Percentiles rank a stretch among this genome's conserved stretches.
phyloP scores from a whole-genome alignment of 2,113 vertebrate species.

The Heteronetta atricapilla region DNA sequence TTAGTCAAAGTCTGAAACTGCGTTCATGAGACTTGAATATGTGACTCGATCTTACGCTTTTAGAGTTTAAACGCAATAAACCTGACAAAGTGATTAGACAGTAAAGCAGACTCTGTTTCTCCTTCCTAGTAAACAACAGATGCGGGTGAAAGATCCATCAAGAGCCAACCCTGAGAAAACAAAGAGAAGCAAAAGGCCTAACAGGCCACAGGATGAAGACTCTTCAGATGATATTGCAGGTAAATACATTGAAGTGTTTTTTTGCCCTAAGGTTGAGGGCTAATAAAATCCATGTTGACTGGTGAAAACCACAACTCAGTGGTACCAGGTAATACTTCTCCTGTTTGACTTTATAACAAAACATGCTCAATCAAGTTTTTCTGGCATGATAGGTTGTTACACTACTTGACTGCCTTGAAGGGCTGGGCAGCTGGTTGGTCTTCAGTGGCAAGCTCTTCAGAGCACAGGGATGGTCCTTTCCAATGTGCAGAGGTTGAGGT shows the following conservation, averaged over 20 bases:
- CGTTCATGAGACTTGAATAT: fast-evolving
- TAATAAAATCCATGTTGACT: not conserved
- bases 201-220: conserved; percentile 90
- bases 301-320: not conserved
- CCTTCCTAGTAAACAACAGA: conserved; percentile 82
- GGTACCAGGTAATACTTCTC: not conserved
- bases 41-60: not conserved
- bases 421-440: not conserved
- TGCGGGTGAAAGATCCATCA: conserved; percentile 95
- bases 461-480: not conserved
- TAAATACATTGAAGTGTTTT: conserved; percentile 58
- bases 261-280: not conserved
- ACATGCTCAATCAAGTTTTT: not conserved
- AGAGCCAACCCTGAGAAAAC: conserved; percentile 87
- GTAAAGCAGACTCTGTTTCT: not conserved
- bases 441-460: fast-evolving
- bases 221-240: conserved; percentile 96
- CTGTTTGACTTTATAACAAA: not conserved
- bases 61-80: not conserved
- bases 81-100: not conserved
- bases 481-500: not conserved
- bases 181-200: conserved; percentile 89
- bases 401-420: not conserved
- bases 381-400: not conserved
- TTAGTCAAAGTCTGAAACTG: not conserved